Evolutionary conservation across 2,888 invertebrate species (phyloP).

Genomic region (Cerceris rybyensis): DNA sequence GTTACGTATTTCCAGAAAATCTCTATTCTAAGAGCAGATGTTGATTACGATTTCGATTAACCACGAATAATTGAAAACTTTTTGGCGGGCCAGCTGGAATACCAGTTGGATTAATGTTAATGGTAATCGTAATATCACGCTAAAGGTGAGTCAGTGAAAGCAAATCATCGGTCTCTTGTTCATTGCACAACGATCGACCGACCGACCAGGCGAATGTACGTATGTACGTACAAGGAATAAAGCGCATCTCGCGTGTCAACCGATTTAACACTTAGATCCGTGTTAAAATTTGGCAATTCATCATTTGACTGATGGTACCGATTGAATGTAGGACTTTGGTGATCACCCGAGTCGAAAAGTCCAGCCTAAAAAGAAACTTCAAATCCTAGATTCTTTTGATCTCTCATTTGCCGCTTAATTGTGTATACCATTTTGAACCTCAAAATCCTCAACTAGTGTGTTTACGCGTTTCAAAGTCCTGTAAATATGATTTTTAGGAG

Average conservation of each 20-base stretch:
- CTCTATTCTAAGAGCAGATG: background rate
- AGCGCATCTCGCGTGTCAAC: background rate
- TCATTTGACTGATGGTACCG: too few relatives aligned
- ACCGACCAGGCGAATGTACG: slow-evolving; percentile 34
- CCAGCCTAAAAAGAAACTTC: too few relatives aligned
- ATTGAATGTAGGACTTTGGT: too few relatives aligned
- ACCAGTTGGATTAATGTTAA: slow-evolving; percentile 73
- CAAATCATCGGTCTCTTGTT: slow-evolving; percentile 72
- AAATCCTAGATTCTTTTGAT: too few relatives aligned
- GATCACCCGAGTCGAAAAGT: too few relatives aligned
- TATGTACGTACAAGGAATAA: slow-evolving; percentile 20
- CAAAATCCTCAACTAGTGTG: too few relatives aligned
- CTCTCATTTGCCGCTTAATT: too few relatives aligned
- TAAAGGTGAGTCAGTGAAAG: slow-evolving; percentile 80
- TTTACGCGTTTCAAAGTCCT: too few relatives aligned
- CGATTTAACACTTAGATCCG: background rate
- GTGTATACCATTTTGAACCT: too few relatives aligned
- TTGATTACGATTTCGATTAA: slow-evolving; percentile 1
- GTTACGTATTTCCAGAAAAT: background rate
- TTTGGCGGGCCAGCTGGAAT: slow-evolving; percentile 67
- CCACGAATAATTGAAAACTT: slow-evolving; percentile 57
- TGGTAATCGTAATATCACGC: slow-evolving; percentile 77
- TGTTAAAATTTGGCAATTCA: background rate
- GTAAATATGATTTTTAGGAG: too few relatives aligned
- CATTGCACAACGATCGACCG: slow-evolving; percentile 62